Percentiles rank a stretch among this genome's conserved stretches.
Conservation (phyloP, 2,797 vertebrate species). For the Dermochelys coriacea region DNA sequence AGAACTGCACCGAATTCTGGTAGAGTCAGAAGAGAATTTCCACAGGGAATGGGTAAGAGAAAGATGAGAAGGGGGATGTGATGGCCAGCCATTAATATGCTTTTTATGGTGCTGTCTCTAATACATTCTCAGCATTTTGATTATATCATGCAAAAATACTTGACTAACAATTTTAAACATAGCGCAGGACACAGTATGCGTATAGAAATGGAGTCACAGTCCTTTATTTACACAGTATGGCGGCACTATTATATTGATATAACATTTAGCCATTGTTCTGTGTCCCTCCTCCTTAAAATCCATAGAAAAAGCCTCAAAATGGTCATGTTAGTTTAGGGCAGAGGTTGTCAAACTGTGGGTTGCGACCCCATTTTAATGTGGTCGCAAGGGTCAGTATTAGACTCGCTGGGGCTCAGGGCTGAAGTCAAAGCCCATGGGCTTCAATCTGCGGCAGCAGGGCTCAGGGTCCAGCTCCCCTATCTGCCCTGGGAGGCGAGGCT, state of each 20-base stretch:
- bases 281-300: not conserved
- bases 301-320: not conserved
- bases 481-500: no score
- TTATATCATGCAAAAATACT: not conserved
- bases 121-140: not conserved
- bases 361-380: no score
- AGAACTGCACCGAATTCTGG: not conserved
- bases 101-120: not conserved
- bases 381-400: no score
- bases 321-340: not conserved
- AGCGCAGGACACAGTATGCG: rapidly evolving
- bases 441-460: no score
- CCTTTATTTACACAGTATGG: not conserved
- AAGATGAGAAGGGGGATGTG: not conserved
- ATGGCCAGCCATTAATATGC: not conserved
- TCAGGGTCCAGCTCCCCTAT: no score
- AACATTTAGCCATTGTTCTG: not conserved
- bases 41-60: not conserved
- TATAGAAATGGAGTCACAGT: not conserved
- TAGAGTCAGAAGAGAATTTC: not conserved
- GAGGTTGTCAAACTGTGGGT: no score
- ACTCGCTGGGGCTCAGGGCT: no score
- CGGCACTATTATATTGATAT: not conserved
- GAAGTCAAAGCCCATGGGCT: no score
- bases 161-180: not conserved